These are phyloP conservation scores for Meliscaeva auricollis DNA, from an alignment of 2,888 invertebrate species.

Conservation along the genomic window DNA sequence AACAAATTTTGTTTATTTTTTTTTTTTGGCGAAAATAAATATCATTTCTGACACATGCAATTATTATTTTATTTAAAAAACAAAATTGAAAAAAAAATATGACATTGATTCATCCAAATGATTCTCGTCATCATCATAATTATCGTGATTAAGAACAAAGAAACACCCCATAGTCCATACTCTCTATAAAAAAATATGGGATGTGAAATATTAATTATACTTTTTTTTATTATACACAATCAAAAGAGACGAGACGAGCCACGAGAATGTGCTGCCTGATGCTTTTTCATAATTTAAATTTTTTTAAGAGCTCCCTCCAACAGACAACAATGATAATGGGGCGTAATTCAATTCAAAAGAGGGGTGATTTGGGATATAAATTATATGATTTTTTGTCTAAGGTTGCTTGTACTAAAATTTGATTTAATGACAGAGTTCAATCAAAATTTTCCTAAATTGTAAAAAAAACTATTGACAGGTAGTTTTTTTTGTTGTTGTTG, in stretches of 20 bases:
- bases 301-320: too few species aligned
- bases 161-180: constrained; percentile 1
- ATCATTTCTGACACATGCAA: constrained; percentile 29
- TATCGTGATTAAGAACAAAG: constrained; percentile 25
- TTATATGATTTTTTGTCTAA: not conserved
- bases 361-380: constrained; percentile 12
- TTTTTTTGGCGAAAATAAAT: constrained; percentile 3
- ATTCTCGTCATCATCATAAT: constrained; percentile 12
- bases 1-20: not conserved
- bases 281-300: constrained; percentile 7
- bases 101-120: constrained; percentile 35
- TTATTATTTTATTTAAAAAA: not conserved
- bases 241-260: too few species aligned
- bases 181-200: not conserved
- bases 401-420: not conserved
- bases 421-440: not conserved
- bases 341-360: not conserved
- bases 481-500: not conserved
- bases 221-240: constrained; percentile 8
- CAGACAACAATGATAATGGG: not conserved
- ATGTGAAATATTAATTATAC: constrained; percentile 16
- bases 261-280: constrained; percentile 15
- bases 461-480: not conserved
- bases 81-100: constrained; percentile 2
- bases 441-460: not conserved